Evolutionary conservation across 2,113 vertebrate species (phyloP).

Genomic region (Lutjanus erythropterus): DNA sequence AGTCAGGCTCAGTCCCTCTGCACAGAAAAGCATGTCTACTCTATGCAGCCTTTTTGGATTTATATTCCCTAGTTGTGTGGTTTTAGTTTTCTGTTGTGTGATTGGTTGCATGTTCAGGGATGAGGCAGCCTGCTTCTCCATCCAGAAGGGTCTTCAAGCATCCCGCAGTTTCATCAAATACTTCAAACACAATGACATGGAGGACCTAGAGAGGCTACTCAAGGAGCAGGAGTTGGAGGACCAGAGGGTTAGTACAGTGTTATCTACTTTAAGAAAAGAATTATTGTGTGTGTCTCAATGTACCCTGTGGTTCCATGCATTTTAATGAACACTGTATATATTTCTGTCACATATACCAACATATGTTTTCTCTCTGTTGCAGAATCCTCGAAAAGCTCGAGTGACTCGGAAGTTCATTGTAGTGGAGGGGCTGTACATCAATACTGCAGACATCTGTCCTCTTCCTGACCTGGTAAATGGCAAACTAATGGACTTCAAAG

Average conservation of each 20-base stretch:
- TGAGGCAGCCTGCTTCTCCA: constrained; percentile 95
- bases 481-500: background rate
- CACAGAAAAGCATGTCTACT: background rate
- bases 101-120: constrained; percentile 84
- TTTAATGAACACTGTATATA: background rate
- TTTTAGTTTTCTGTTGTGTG: background rate
- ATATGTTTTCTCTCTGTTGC: constrained; percentile 47
- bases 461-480: constrained; percentile 93
- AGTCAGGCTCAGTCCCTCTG: background rate
- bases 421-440: constrained; percentile 95
- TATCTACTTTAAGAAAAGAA: background rate
- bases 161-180: constrained; percentile 96
- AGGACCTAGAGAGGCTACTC: constrained; percentile 93
- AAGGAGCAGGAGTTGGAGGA: constrained; percentile 96
- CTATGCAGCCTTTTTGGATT: background rate
- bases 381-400: constrained; percentile 96
- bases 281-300: background rate
- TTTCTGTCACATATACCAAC: background rate
- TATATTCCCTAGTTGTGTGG: background rate
- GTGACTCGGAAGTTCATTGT: constrained; percentile 95
- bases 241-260: constrained; percentile 88
- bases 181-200: constrained; percentile 97
- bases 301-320: background rate
- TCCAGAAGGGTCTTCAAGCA: constrained; percentile 97
- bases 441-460: constrained; percentile 94